Base-by-base conservation (phyloP, 2,888 invertebrate genomes). In the Agrilus mali region DNA sequence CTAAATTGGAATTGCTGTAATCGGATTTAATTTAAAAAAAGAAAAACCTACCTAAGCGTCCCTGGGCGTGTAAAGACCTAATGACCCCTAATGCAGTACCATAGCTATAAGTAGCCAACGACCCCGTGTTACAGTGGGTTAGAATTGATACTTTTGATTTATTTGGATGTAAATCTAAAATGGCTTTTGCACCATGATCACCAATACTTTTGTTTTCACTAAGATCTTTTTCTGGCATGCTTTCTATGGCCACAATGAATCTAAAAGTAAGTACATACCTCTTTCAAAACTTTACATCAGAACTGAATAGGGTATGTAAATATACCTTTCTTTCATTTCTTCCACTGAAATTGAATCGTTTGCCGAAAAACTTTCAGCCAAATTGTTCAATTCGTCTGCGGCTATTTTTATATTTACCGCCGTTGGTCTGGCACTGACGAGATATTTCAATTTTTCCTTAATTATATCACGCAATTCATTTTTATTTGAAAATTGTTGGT, bases 81-180 rank as follows among this genome's bases (percentile, higher is more conserved):
- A 97, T 85, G 31, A 98, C 94, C 60, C 97, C 98, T 53, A 98
- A 73, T 10, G 98, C 98, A 13, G 98, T 98, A 16, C 98, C 98
- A 69, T 94, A 90, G 34, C 94, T 96, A 37, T 92, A 92, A 4
- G 98, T 98, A 2, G 98, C 98, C 55, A 98, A 72, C 3, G 95
- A 92, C 1, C 98, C 98, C 2, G 98, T 97, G 66, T 99, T 99
- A 66, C 98, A 98, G 64, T 97, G 96, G 3, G 98, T 98, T 41
- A 98, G 69, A 42, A 98, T 73, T 48, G 80, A 73, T 3, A 89
- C 79, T 40, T 71, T 64, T 38, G 72, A 71, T 50, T 80, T 76
- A n/a, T 73, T 74, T 15, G 71, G 64, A 48, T 68, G 63, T 42
- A 65, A 67, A 38, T 70, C 71, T 41, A 90, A 61, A 57, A 96